These are phyloP conservation scores for Erythrolamprus reginae DNA, from an alignment of 2,113 vertebrate genomes.

Conservation along the genomic window DNA sequence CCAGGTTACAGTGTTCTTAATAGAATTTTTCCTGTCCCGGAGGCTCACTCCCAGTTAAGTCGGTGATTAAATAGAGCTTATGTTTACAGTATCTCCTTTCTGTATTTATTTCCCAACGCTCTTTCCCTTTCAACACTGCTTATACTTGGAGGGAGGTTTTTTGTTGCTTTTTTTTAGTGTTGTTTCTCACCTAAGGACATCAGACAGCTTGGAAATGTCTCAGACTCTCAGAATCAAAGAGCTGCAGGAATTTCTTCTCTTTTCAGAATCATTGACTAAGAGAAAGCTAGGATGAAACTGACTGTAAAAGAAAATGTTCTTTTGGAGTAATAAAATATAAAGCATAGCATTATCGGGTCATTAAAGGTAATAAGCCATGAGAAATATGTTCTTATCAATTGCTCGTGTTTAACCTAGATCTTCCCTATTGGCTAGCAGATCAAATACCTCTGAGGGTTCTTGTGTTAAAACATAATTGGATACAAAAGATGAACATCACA, in stretches of 20 bases:
- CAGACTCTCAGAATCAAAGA: neutral
- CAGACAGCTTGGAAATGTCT: neutral
- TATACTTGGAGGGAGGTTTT: neutral
- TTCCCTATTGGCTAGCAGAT: neutral
- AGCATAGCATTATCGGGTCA: neutral
- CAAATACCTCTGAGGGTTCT: neutral
- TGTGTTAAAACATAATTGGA: neutral
- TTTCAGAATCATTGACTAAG: neutral
- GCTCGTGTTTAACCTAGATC: neutral
- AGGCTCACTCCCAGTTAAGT: neutral
- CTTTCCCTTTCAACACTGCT: neutral
- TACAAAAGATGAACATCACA: neutral
- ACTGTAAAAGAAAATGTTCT: neutral
- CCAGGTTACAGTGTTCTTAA: neutral
- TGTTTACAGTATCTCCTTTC: neutral
- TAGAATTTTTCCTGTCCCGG: neutral
- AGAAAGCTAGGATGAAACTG: neutral
- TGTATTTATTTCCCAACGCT: neutral
- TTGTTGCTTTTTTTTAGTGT: conserved; percentile 11
- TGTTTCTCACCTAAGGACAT: neutral
- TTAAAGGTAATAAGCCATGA: neutral
- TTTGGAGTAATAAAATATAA: neutral
- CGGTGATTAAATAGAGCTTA: conserved; percentile 13
- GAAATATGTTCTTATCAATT: neutral
- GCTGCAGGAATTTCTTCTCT: neutral